Evolutionary conservation across 2,888 invertebrate species (phyloP), one percentile per base, ranked within the genome.

Genomic region (Rotaria magnacalcarata): DNA sequence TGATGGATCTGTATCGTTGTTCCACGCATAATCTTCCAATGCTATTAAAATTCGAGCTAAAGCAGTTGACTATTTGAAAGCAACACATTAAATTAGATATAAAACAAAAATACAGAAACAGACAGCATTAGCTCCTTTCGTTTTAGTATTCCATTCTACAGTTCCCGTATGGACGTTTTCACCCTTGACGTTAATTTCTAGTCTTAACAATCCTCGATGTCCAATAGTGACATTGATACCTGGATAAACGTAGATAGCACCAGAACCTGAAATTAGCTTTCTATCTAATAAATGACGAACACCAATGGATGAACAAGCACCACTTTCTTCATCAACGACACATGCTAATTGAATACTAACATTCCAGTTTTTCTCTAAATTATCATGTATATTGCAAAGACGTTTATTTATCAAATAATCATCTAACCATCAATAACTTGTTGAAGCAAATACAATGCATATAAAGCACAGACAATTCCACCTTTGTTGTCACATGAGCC

Each of bases 261-360:
- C 84, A 84, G 8, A 10, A 47, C 84, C 50, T 24, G 50, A 52
- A 14, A 52, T 84, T 24, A 84, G 47, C 34, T 84, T 84, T n/a
- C 11, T 84, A 50, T 84, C 47, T 84, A 84, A 84, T 47, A 84
- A 84, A n/a, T 50, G 24, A 84, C 47, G 47, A 84, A 84, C 84
- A 52, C 84, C 84, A 84, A 50, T 84, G 0, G 50, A 47, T 47
- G 47, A 50, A 84, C 50, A 50, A 47, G 47, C 84, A 24, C 84
- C 84, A 50, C 47, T 84, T 50, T 50, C 50, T 84, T 84, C 50
- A 50, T 84, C 84, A 47, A 84, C 84, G 6, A 84, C 84, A 84
- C 47, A 84, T 50, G 47, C 84, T 47, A 84, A 84, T 47, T 84
- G 47, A 50, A 84, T 50, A 34, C 67, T 67, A 14, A 67, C 19